Base-by-base conservation (phyloP, 2,113 vertebrate species). In the Gallinago paraguaiae region DNA sequence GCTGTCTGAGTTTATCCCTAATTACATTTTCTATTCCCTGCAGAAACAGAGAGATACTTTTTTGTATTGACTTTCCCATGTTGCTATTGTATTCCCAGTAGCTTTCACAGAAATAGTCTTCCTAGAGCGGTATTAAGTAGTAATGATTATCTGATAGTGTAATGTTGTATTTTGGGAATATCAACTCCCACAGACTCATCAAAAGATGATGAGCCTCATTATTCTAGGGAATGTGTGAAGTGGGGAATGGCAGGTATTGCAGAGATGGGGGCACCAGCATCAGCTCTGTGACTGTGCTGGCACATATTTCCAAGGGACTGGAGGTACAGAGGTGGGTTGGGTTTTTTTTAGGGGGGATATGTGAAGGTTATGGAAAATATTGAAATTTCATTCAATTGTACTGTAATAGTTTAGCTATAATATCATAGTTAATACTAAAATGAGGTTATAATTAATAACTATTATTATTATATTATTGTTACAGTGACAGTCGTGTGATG, bases 81-180 rank as follows among this genome's bases (percentile, higher is more conserved):
- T 81, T 88, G 65, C 69, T 61, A 30, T 91, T 95, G 61, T 92
- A 92, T 75, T 86, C 81, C 88, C 95, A 79, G 53, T 15, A 82
- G 82, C 68, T 91, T 65, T 65, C 61, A 37, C 83, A 93, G 65
- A 95, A 94, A 92, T 61, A 90, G 25, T 75, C 72, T 79, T 86
- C 60, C 57, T 82, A 37, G 75, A 78, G 65, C 76, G 57, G 31
- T 71, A 83, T 94, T 95, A 88, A 83, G 35, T 86, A 78, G 56
- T 63, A 77, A 76, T 92, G 88, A 92, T 93, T 94, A 90, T 93
- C 64, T 90, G 92, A 86, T 82, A 86, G 71, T 33, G 86, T 79
- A 89, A 95, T 82, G 69, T 27, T 86, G 61, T 96, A 96, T 95
- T 94, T 94, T 92, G 83, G 88, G 96, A 95, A 68, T 86, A 91